Evolutionary conservation across 2,797 vertebrate species (phyloP).

Genomic region (Takifugu ocellatus): DNA sequence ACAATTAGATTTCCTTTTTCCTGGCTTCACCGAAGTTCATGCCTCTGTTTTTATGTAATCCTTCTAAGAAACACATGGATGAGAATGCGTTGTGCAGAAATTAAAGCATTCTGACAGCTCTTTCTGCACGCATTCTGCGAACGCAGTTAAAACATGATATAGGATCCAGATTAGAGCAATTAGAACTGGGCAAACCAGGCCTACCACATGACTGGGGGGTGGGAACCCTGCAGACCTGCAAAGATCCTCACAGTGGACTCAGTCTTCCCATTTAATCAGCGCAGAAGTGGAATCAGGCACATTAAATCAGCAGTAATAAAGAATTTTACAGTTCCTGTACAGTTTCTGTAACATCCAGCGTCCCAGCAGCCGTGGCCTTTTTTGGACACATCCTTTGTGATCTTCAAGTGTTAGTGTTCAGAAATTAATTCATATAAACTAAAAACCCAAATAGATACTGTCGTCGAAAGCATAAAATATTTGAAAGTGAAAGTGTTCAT

Average conservation of each 20-base stretch:
- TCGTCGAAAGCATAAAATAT: not conserved
- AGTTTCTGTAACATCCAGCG: conserved; percentile 25
- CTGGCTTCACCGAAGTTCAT: not conserved
- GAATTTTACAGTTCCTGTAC: conserved; percentile 27
- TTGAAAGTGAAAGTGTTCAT: not conserved
- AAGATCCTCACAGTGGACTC: conserved; percentile 49
- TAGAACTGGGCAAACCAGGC: conserved; percentile 4
- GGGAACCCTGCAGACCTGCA: conserved; percentile 24
- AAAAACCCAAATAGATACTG: not conserved
- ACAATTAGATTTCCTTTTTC: conserved; percentile 21
- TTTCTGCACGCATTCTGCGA: no score
- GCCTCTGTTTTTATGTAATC: not conserved
- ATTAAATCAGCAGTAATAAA: conserved; percentile 49
- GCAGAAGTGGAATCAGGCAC: conserved; percentile 52
- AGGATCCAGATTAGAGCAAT: no score
- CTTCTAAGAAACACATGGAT: not conserved
- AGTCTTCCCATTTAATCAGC: conserved; percentile 40
- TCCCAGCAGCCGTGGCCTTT: not conserved
- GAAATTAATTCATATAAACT: no score
- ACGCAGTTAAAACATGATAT: no score
- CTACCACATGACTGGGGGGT: conserved; percentile 33
- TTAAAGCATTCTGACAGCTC: no score
- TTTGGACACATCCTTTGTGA: not conserved
- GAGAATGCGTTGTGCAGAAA: not conserved
- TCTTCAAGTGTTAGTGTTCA: not conserved